Base-by-base conservation (phyloP, 1,140 invertebrate genomes). In the Callitettix versicolor region DNA sequence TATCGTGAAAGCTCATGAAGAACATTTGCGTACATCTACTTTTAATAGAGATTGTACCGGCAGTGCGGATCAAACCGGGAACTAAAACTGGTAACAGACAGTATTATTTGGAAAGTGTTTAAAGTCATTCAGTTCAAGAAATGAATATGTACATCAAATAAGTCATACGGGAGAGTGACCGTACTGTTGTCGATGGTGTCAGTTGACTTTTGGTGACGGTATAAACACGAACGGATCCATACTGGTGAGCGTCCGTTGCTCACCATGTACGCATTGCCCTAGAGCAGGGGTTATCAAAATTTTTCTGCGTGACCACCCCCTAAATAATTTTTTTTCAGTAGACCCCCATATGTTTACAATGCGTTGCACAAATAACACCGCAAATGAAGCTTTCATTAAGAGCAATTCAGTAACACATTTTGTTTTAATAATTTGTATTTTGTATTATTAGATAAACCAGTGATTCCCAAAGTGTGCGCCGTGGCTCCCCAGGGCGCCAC, bases 141-240 rank as follows among this genome's bases (percentile, higher is more conserved):
- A 88, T 76, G 76, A 89, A 0, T 76, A 75, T 53, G 73, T 82
- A 52, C 80, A 82, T 59, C 68, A 80, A 34, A 67, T 84, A 47
- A 82, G 81, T 53, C 85, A 86, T 58, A 85, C 84, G 1, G 82
- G 82, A 57, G 83, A 86, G 55, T 86, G 86, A 63, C 86, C 86
- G 2, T 86, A 85, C 64, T 71, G 75, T 33, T 90, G 87, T 64
- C 71, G 77, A 17, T 69, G 74, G 55, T 90, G 87, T 64, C 68
- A 84, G 62, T 90, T 91, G 64, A 79, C 86, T 42, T 91, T 90
- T 56, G 65, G 75, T 11, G 76, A 77, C 56, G 63, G 9, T 56
- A 60, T 22, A 63, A 64, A 52, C 78, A 80, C 59, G 74, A 74
- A 56, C 64, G 78, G 20, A 75, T 72, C 15, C 78, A 81, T 60